phyloP scores from a whole-genome alignment of 1,140 invertebrate species.

The Chrysoperla carnea region DNA sequence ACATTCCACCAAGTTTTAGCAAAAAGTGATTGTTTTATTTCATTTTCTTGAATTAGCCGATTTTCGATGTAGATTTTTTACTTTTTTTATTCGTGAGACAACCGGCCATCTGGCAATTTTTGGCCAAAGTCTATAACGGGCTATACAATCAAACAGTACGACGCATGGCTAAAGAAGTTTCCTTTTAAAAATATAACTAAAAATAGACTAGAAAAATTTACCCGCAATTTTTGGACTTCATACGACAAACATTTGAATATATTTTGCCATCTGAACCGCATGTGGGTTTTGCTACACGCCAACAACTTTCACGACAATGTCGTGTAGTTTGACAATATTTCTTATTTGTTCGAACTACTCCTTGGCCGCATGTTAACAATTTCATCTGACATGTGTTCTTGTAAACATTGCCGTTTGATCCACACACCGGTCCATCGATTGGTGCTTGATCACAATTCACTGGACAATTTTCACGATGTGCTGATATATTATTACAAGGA shows the following conservation, averaged over 20 bases:
- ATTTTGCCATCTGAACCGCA: slow-evolving; percentile 83
- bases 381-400: slow-evolving; percentile 88
- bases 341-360: slow-evolving; percentile 62
- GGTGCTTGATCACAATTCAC: slow-evolving; percentile 68
- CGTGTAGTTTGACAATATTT: slow-evolving; percentile 83
- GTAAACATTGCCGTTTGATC: slow-evolving; percentile 83
- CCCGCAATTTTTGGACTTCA: slow-evolving; percentile 86
- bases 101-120: too few species aligned
- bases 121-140: too few species aligned
- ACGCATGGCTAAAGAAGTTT: too few species aligned
- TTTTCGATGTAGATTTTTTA: too few species aligned
- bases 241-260: slow-evolving; percentile 81
- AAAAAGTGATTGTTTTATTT: too few species aligned
- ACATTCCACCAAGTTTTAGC: too few species aligned
- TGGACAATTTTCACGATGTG: slow-evolving; percentile 73
- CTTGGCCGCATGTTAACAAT: slow-evolving; percentile 72
- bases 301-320: slow-evolving; percentile 77
- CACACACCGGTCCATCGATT: slow-evolving; percentile 76
- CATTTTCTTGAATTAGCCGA: too few species aligned
- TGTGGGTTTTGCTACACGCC: slow-evolving; percentile 72
- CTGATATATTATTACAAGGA: slow-evolving; percentile 74
- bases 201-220: slow-evolving; percentile 29
- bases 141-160: too few species aligned
- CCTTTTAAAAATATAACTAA: too few species aligned
- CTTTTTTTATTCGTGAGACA: too few species aligned